Evolutionary conservation across 1,140 invertebrate genomes (phyloP).

Genomic region (Thereuonema tuberculata): DNA sequence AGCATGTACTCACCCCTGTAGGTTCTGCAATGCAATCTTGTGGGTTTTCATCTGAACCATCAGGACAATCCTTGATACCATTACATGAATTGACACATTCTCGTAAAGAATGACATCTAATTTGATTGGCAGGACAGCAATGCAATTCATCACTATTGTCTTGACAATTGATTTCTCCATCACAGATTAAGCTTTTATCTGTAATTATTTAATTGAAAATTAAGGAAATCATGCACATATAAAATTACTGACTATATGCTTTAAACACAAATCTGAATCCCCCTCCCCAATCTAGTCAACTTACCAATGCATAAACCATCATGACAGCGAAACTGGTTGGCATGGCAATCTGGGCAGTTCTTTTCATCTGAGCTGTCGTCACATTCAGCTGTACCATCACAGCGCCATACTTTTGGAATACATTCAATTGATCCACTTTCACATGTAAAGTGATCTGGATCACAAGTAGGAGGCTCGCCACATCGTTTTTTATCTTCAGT

Average conservation of each 20-base stretch:
- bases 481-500: constrained; percentile 54
- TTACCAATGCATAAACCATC: constrained; percentile 59
- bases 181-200: constrained; percentile 18
- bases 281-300: too few species aligned
- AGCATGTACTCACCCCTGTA: too few species aligned
- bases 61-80: constrained; percentile 52
- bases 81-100: constrained; percentile 50
- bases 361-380: constrained; percentile 63
- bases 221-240: too few species aligned
- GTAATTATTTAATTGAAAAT: too few species aligned
- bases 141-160: constrained; percentile 23
- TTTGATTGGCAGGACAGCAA: constrained; percentile 14
- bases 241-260: too few species aligned
- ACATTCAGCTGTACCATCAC: constrained; percentile 72
- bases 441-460: constrained; percentile 61
- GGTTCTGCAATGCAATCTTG: too few species aligned
- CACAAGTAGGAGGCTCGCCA: constrained; percentile 53
- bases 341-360: constrained; percentile 42
- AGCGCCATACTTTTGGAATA: constrained; percentile 68
- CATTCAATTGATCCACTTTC: constrained; percentile 40
- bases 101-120: constrained; percentile 26
- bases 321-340: constrained; percentile 54
- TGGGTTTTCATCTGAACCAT: constrained; percentile 49
- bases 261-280: too few species aligned
- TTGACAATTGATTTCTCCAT: constrained; percentile 19